Conservation (phyloP, 2,888 invertebrate genomes). For the Drosophila leonis region DNA sequence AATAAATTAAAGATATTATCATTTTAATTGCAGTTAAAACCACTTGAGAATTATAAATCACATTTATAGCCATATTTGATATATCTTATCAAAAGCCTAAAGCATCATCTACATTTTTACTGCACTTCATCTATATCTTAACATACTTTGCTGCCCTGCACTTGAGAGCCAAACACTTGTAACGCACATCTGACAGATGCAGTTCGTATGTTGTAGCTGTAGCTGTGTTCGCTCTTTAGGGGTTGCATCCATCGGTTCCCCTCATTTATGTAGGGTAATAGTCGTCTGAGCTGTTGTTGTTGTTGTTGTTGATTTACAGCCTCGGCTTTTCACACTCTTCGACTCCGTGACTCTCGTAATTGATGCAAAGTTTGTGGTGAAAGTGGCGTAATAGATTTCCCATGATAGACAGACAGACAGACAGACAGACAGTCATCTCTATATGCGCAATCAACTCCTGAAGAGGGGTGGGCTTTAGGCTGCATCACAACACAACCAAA, state of each 20-base stretch:
- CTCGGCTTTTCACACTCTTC: slow-evolving; percentile 49
- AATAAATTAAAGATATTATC: not conserved
- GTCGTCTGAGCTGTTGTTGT: slow-evolving; percentile 31
- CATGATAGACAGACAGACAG: too few relatives aligned
- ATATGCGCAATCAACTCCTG: slow-evolving; percentile 52
- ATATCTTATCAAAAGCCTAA: not conserved
- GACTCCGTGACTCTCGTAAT: not conserved
- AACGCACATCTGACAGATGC: slow-evolving; percentile 55
- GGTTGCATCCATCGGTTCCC: slow-evolving; percentile 45
- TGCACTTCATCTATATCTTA: not conserved
- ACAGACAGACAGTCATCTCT: slow-evolving; percentile 27
- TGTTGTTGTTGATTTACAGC: slow-evolving; percentile 52
- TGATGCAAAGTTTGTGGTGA: slow-evolving; percentile 59
- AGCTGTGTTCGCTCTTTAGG: slow-evolving; percentile 31
- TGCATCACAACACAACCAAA: slow-evolving; percentile 27
- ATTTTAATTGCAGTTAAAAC: slow-evolving; percentile 2
- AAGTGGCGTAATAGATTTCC: slow-evolving; percentile 60
- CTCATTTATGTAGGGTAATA: slow-evolving; percentile 62
- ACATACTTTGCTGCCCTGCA: slow-evolving; percentile 17
- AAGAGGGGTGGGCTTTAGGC: slow-evolving; percentile 39
- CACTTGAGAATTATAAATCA: slow-evolving; percentile 5
- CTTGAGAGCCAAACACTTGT: slow-evolving; percentile 50
- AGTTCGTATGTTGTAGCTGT: slow-evolving; percentile 11
- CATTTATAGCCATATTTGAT: not conserved
- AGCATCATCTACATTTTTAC: not conserved